Evolutionary conservation across 2,113 vertebrate species (phyloP).

Genomic region (Pteruthius melanotis): DNA sequence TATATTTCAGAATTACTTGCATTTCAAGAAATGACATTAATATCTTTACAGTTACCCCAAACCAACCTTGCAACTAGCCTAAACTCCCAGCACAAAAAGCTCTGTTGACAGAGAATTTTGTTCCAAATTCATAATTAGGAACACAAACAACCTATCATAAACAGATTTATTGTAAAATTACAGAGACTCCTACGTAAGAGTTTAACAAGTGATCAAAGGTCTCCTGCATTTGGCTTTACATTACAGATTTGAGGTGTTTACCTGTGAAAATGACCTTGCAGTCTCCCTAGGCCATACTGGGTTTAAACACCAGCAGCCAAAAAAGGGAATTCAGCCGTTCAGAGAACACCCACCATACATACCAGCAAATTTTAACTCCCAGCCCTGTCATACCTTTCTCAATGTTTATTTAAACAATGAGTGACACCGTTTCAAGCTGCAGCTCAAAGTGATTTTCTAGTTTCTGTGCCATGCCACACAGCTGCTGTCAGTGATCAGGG

Average conservation of each 20-base stretch:
- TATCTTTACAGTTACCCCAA: neutral
- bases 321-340: neutral
- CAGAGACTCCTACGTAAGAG: neutral
- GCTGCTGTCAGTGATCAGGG: neutral
- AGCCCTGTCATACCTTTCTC: neutral
- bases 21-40: neutral
- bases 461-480: neutral
- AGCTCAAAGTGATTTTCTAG: neutral
- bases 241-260: neutral
- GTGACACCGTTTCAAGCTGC: neutral
- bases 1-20: neutral
- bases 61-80: neutral
- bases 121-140: neutral
- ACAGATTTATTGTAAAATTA: neutral
- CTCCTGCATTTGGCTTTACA: neutral
- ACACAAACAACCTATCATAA: neutral
- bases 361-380: neutral
- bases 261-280: neutral
- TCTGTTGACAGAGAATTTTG: neutral
- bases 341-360: neutral
- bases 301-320: neutral
- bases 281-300: neutral
- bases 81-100: neutral
- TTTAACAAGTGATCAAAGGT: neutral
- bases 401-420: neutral